Conservation (phyloP, 2,888 invertebrate species). For the Pasiphila rectangulata region DNA sequence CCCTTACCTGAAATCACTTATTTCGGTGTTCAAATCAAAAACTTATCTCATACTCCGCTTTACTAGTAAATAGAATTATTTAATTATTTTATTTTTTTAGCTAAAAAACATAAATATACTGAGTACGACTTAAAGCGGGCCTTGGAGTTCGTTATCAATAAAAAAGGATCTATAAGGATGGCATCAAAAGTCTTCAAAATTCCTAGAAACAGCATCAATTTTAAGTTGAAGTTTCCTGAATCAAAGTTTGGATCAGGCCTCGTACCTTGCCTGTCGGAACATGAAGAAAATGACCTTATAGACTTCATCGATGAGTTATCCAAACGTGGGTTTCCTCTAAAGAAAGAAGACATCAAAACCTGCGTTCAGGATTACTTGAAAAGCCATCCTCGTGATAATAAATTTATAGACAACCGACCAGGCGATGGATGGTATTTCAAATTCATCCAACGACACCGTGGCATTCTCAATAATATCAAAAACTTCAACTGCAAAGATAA, state of each 20-base stretch:
- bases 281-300: slow-evolving; percentile 16
- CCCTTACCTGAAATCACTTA: no score
- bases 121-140: slow-evolving; percentile 1
- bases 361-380: slow-evolving; percentile 9
- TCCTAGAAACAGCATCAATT: slow-evolving; percentile 6
- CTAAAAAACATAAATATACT: background rate
- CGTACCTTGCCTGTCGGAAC: background rate
- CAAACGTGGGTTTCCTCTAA: slow-evolving; percentile 14
- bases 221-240: slow-evolving; percentile 2
- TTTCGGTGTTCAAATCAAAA: no score
- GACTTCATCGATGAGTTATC: slow-evolving; percentile 13
- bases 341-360: slow-evolving; percentile 15
- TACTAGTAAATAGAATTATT: no score
- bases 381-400: background rate
- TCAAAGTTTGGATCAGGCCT: background rate
- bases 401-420: slow-evolving; percentile 8
- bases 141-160: slow-evolving; percentile 4
- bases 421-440: slow-evolving; percentile 11
- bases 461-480: background rate
- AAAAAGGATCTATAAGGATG: slow-evolving; percentile 10
- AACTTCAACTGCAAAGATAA: slow-evolving; percentile 1
- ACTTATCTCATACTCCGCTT: no score
- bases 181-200: slow-evolving; percentile 13
- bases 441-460: slow-evolving; percentile 13
- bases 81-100: background rate